Conservation (phyloP, 2,113 vertebrate species). For the Potamarius usumacintae region DNA sequence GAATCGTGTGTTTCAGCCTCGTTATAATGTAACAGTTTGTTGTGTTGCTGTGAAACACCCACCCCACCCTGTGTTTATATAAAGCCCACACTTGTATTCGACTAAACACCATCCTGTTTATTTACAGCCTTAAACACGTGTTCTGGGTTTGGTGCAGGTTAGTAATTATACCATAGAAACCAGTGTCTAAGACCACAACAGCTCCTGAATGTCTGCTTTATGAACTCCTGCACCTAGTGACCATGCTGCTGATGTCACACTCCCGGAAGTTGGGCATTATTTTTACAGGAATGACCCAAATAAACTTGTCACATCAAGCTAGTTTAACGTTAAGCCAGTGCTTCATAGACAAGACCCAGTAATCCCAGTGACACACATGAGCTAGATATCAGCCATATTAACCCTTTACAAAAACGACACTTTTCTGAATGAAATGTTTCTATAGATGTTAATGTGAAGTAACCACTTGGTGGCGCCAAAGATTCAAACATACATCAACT, state of each 20-base stretch:
- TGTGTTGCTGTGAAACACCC: not conserved
- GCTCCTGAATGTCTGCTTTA: not conserved
- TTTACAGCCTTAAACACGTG: not conserved
- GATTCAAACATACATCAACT: not conserved
- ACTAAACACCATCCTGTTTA: not conserved
- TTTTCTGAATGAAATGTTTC: not conserved
- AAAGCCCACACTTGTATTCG: not conserved
- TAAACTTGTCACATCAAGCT: too few species aligned
- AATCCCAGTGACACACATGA: not conserved
- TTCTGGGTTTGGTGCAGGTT: not conserved
- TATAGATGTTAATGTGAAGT: not conserved
- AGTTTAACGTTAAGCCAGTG: too few species aligned
- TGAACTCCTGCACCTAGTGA: not conserved
- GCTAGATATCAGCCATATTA: too few species aligned
- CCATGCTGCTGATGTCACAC: not conserved
- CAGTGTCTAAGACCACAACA: not conserved
- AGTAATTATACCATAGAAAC: not conserved
- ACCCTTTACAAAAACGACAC: not conserved
- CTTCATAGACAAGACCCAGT: not conserved
- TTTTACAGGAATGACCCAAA: not conserved
- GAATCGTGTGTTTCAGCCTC: not conserved
- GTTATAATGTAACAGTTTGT: too few species aligned
- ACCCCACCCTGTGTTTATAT: not conserved
- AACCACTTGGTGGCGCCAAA: slow-evolving; percentile 3
- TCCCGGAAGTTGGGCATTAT: slow-evolving; percentile 21